Percentiles rank a stretch among this genome's conserved stretches.
Conservation (phyloP, 2,888 invertebrate species). For the Lysandra coridon region DNA sequence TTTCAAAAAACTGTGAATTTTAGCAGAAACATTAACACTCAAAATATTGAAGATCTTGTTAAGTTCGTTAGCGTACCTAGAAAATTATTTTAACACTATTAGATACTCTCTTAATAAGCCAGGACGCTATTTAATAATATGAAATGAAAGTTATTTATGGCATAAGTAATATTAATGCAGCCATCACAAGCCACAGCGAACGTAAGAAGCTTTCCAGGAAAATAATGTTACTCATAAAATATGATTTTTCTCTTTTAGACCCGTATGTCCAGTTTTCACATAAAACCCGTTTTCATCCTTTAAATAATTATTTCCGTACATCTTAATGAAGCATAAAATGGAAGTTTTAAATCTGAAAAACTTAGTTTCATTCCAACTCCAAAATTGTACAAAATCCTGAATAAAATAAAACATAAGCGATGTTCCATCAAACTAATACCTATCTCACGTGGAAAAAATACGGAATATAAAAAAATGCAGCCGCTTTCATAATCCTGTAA, state of each 20-base stretch:
- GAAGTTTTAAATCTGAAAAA: neutral
- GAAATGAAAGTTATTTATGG: slow-evolving; percentile 61
- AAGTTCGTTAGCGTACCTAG: neutral
- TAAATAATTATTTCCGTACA: neutral
- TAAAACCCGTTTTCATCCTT: neutral
- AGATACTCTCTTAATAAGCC: slow-evolving; percentile 32
- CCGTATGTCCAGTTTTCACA: slow-evolving; percentile 5
- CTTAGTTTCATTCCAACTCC: neutral
- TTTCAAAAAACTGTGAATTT: neutral
- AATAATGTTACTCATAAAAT: slow-evolving; percentile 71
- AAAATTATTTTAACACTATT: neutral
- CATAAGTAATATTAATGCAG: slow-evolving; percentile 68
- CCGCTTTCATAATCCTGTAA: slow-evolving; percentile 45
- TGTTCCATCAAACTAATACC: neutral
- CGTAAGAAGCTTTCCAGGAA: slow-evolving; percentile 64
- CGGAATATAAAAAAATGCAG: neutral
- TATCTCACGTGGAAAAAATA: slow-evolving; percentile 10
- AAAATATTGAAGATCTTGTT: neutral
- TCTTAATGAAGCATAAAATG: neutral
- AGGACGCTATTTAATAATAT: slow-evolving; percentile 55
- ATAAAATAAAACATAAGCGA: neutral
- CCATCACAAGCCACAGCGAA: slow-evolving; percentile 47
- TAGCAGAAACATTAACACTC: neutral
- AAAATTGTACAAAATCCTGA: neutral
- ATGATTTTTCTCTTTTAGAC: slow-evolving; percentile 64